phyloP scores from a whole-genome alignment of 2,888 invertebrate genomes.

The Tinea pellionella region DNA sequence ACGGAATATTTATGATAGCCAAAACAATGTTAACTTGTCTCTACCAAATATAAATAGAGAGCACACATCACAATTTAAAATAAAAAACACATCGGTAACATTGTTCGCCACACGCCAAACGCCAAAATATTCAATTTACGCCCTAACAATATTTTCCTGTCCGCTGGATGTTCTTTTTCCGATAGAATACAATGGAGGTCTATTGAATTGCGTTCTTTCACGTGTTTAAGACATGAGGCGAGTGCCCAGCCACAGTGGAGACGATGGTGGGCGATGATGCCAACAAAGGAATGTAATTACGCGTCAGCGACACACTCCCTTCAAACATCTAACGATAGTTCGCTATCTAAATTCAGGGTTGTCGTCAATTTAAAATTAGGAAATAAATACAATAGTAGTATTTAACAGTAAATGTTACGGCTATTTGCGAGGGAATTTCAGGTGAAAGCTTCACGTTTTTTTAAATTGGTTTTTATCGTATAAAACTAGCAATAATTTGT shows the following conservation, averaged over 20 bases:
- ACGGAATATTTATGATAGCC: background rate
- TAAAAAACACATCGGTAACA: background rate
- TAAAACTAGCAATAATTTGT: too few relatives aligned
- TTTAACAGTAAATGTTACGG: too few relatives aligned
- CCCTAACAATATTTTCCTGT: background rate
- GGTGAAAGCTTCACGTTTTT: too few relatives aligned
- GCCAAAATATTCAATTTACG: background rate
- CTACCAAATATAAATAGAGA: background rate
- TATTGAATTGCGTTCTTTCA: conserved; percentile 17
- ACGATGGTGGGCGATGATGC: conserved; percentile 19
- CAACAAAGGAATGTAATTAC: conserved; percentile 60
- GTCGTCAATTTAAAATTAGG: background rate
- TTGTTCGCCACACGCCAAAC: background rate
- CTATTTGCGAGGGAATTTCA: too few relatives aligned
- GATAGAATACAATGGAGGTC: background rate
- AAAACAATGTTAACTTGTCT: too few relatives aligned
- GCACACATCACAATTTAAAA: background rate
- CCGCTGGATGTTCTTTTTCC: background rate
- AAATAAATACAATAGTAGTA: background rate
- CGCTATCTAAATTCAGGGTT: conserved; percentile 19
- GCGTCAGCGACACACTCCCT: conserved; percentile 39
- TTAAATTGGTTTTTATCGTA: too few relatives aligned
- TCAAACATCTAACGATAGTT: conserved; percentile 25
- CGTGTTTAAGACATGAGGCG: conserved; percentile 16
- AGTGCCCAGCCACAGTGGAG: conserved; percentile 14